Evolutionary conservation across 1,140 invertebrate genomes (phyloP), one percentile per base, ranked within the genome.

Genomic region (Lepidostoma basale): DNA sequence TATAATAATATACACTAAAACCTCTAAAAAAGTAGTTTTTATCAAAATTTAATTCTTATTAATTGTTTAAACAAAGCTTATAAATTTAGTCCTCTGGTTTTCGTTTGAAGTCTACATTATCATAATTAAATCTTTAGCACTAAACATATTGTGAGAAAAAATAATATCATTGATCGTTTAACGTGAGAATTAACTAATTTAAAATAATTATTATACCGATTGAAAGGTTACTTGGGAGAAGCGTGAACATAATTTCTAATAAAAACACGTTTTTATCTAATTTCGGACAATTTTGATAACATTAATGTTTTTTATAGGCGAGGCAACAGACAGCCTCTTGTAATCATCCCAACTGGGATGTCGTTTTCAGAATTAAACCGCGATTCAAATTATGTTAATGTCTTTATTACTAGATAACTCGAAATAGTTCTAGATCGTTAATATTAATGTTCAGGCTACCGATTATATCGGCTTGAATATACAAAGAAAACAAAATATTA

Each of bases 391-490:
- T 10, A 47, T 47, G 44, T 20, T 49, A 36, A 23, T 49, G 12
- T 49, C 20, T 49, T 49, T 49, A 49, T 49, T 49, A 25, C 23
- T 3, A 4, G 23, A 49, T 3, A 23, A n/a, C 25, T 22, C 23
- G 20, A 8, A 49, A 49, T n/a, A 49, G 12, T 49, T 49, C 45
- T 36, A n/a, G 10, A 49, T 49, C 45, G 45, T 49, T 12, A 49
- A 49, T 5, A 23, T 49, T 49, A 23, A 49, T 49, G 22, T 49
- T 23, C 20, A 12, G 3, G 45, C 45, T 49, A 49, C 45, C 25
- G 45, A 49, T 49, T 23, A 12, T 49, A 5, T 25, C 20, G 25
- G 25, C 4, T 23, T 22, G 12, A 3, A 8, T 20, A 23, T 12
- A 23, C 20, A 25, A 3, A 23, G 18, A 23, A 49, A 23, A 36